Evolutionary conservation across 2,797 vertebrate genomes (phyloP).

Genomic region (Oryzias sinensis): DNA sequence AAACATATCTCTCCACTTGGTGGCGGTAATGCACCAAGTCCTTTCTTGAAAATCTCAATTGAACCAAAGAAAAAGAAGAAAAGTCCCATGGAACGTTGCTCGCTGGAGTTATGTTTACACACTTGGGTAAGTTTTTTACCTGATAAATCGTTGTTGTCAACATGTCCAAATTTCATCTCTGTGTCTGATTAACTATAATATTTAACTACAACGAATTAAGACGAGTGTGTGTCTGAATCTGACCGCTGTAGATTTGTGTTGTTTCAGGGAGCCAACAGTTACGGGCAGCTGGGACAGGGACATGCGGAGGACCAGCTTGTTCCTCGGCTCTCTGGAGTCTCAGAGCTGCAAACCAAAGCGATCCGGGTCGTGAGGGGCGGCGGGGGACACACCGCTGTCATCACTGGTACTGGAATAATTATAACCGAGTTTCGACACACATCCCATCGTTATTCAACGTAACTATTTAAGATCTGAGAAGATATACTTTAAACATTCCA

Average conservation of each 20-base stretch:
- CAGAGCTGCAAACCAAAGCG: conserved; percentile 41
- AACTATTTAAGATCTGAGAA: too few relatives aligned
- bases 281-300: conserved; percentile 88
- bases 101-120: conserved; percentile 53
- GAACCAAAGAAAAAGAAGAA: too few relatives aligned
- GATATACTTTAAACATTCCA: too few relatives aligned
- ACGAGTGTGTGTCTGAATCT: neutral
- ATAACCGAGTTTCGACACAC: neutral
- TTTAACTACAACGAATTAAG: too few relatives aligned
- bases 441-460: too few relatives aligned
- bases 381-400: conserved; percentile 84
- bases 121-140: conserved; percentile 72
- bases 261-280: conserved; percentile 90
- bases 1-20: too few relatives aligned
- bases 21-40: too few relatives aligned
- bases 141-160: too few relatives aligned
- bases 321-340: conserved; percentile 70
- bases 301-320: conserved; percentile 81
- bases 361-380: conserved; percentile 80
- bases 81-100: conserved; percentile 63
- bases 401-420: conserved; percentile 76
- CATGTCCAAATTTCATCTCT: too few relatives aligned
- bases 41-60: too few relatives aligned
- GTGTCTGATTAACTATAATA: too few relatives aligned
- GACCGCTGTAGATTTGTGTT: neutral